Percentiles rank a stretch among this genome's conserved stretches.
These are phyloP conservation scores for Aurelia aurita DNA, from an alignment of 30 jellyfish, hydroid and myxozoan species.

Conservation along the genomic window DNA sequence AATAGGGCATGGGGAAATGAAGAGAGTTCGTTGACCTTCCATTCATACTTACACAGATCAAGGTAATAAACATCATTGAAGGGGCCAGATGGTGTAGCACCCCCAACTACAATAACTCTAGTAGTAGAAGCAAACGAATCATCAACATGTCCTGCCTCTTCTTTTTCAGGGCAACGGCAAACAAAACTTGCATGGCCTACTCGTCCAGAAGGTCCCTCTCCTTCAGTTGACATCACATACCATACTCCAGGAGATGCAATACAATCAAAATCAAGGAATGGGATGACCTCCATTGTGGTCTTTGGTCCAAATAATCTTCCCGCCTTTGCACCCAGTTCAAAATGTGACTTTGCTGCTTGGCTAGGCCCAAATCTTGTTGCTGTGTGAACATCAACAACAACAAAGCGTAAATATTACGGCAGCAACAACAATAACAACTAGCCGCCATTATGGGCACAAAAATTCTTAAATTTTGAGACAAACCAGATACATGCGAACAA, in stretches of 20 bases:
- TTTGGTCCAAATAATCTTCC: neutral
- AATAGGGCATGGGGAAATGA: too few species aligned
- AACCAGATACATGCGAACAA: too few species aligned
- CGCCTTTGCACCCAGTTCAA: conserved; percentile 3
- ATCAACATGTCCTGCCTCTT: conserved; percentile 3
- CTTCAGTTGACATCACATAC: conserved; percentile 60
- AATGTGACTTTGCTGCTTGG: neutral
- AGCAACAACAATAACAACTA: neutral
- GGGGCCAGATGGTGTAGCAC: conserved; percentile 79
- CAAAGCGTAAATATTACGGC: too few species aligned
- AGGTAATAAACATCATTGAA: conserved; percentile 44
- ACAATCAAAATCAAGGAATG: conserved; percentile 67
- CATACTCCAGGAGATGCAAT: conserved; percentile 58
- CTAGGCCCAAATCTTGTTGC: neutral
- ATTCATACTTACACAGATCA: conserved; percentile 20
- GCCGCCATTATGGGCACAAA: too few species aligned
- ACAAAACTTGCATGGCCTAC: conserved; percentile 74
- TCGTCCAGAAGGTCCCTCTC: conserved; percentile 71
- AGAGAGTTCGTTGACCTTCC: neutral
- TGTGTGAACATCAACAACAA: conserved; percentile 1
- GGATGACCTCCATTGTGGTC: conserved; percentile 59
- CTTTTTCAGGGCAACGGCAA: neutral
- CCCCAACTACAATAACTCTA: conserved; percentile 48
- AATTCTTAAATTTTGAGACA: too few species aligned
- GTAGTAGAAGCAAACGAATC: neutral